phyloP scores from a whole-genome alignment of 2,113 vertebrate species.

The Pseudopipra pipra region DNA sequence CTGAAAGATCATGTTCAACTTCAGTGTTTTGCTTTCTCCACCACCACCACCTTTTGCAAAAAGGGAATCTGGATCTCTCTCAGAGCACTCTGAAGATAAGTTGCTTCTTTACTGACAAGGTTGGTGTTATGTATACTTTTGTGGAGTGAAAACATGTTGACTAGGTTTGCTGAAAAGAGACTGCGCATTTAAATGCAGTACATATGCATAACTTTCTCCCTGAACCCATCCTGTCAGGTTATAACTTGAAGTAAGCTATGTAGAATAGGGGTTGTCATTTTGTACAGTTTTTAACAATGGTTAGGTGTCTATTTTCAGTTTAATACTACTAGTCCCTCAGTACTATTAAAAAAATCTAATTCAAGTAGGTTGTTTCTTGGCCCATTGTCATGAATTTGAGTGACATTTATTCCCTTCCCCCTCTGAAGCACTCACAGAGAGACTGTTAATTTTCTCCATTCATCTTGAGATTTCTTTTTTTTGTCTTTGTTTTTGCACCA shows the following conservation, averaged over 20 bases:
- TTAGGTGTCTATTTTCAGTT: background rate
- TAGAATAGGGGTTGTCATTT: background rate
- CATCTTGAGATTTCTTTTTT: background rate
- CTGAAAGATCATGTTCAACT: background rate
- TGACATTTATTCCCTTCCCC: background rate
- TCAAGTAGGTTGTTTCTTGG: background rate
- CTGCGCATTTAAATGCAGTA: background rate
- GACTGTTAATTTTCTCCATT: background rate
- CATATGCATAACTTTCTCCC: background rate
- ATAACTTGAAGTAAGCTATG: background rate
- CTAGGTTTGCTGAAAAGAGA: background rate
- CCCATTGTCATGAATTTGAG: background rate
- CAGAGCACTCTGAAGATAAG: background rate
- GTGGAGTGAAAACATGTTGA: background rate
- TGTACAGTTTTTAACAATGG: background rate
- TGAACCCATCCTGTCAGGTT: background rate
- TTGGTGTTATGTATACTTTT: background rate
- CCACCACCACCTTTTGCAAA: background rate
- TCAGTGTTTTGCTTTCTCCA: background rate
- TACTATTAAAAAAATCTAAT: background rate
- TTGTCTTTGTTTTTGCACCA: background rate
- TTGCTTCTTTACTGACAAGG: background rate
- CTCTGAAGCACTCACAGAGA: background rate
- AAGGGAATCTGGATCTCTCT: background rate
- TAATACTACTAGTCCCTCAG: background rate